Evolutionary conservation across 2,113 vertebrate genomes (phyloP), one percentile per base, ranked within the genome.

Genomic region (Pelodiscus sinensis): DNA sequence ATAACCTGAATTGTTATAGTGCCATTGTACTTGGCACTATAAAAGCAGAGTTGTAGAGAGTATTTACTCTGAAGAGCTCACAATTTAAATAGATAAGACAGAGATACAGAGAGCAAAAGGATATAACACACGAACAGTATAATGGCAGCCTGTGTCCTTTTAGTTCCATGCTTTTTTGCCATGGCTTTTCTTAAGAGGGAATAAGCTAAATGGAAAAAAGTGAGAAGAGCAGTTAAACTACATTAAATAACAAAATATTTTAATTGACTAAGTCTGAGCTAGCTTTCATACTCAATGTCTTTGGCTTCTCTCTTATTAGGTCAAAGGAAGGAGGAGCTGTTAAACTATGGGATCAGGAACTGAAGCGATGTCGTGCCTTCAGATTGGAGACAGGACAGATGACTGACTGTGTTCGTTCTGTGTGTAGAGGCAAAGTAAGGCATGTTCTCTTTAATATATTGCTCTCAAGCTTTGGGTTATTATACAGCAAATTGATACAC

Each of bases 241-340:
- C n/a, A 52, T 86, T 77, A 82, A 93, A 25, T 60, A 52, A n/a
- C 60, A 54, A 13, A 6, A 27, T 77, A 86, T 9, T 88, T 89
- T 85, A 13, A 4, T 44, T 15, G 15, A 55, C 50, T 35, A 7
- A 21, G 31, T 62, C 77, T 75, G 31, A 84, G 65, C 21, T 35
- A 86, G 31, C 60, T 25, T 2, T 87, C 84, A 3, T 18, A 50
- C 55, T 96, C 50, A 9, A 82, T 44, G 38, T 16, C 79, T 94
- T 57, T 95, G 87, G 19, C 71, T 89, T 65, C 44, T 94, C 62
- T 87, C 84, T 92, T 31, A 29, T 1, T 77, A 99, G 99, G 29
- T 99, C 99, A n/a, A 99, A 99, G 87, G 99, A 99, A 93, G 99
- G 99, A 73, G 99, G 99, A 16, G 99, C 99, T 31, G 98, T 99